Base-by-base conservation (phyloP, 2,797 vertebrate genomes). In the Paguma larvata region DNA sequence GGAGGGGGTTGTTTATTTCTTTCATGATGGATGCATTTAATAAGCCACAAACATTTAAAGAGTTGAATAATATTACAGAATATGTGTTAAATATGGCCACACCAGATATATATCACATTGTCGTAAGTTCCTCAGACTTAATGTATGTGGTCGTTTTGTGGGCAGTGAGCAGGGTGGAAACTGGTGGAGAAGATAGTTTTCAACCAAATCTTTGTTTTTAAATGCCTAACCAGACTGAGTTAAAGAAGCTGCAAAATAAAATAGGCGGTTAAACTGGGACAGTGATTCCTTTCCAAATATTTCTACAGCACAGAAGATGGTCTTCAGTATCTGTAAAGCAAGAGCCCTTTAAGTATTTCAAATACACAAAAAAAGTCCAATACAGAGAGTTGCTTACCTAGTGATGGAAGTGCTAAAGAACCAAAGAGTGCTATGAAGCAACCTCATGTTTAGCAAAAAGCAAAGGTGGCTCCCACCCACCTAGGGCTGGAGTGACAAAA, bases 21-120 rank as follows among this genome's bases (percentile, higher is more conserved):
- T 89, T 86, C 21, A 7, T 65, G 23, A 89, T 4, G n/a, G 34
- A 67, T 38, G n/a, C 13, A 95, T 41, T 63, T 94, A 85, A 78
- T 72, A 89, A 85, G 30, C 32, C 19, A 67, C 67, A 78, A 73
- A 77, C 44, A 93, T 93, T 84, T 79, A 91, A 85, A 84, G n/a
- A 75, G 48, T 6, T 41, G 23, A 84, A 62, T 18, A 82, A 82
- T 77, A 51, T 85, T 44, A 19, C 7, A 75, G 44, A 96, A 75
- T 44, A 63, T n/a, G 5, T 19, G 34, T 84, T 82, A 59, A 48
- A 3, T 86, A 48, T 85, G 78, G 62, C 19, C 32, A 32, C 10
- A 53, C 34, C 53, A 34, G 56, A 73, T 75, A 6, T 75, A 6
- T 79, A 15, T 65, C 67, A 67, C 59, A 79, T 27, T 59, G 2